A percentile compares a stretch with the other conserved stretches of the same genome.
Evolutionary conservation across 2,113 vertebrate species (phyloP).

Genomic region (Maccullochella peelii): DNA sequence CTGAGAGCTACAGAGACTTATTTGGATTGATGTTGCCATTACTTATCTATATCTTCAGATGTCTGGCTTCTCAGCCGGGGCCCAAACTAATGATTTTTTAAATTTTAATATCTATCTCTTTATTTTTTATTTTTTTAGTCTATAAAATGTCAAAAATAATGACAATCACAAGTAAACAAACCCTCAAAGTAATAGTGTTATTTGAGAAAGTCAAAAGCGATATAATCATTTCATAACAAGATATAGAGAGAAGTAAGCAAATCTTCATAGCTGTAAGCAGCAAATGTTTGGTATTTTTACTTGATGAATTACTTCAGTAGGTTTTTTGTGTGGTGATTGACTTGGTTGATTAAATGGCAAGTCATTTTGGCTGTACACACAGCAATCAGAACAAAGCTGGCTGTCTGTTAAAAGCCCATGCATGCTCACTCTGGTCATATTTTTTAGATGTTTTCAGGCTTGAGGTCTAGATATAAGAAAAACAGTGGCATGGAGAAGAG

Average conservation of each 20-base stretch:
- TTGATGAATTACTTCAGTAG: neutral
- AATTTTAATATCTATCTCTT: neutral
- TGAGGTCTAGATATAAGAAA: neutral
- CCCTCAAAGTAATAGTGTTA: neutral
- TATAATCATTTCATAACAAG: neutral
- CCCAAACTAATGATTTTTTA: neutral
- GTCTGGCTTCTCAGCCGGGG: neutral
- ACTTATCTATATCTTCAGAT: neutral
- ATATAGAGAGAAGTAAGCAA: neutral
- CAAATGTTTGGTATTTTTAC: neutral
- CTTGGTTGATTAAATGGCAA: neutral
- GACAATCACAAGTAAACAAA: neutral
- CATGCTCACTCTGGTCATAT: neutral
- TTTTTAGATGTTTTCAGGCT: neutral
- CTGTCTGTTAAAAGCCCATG: constrained; percentile 12
- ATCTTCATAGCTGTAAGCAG: neutral
- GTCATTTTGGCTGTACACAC: neutral
- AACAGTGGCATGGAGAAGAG: neutral
- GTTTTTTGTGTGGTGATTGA: neutral
- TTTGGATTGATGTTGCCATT: neutral
- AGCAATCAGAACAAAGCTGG: neutral
- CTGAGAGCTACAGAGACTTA: neutral
- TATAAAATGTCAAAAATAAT: neutral
- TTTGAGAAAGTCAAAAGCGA: neutral
- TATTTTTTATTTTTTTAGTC: neutral